Conservation (phyloP, 2,888 invertebrate species). For the Drosophila fulvimacula region DNA sequence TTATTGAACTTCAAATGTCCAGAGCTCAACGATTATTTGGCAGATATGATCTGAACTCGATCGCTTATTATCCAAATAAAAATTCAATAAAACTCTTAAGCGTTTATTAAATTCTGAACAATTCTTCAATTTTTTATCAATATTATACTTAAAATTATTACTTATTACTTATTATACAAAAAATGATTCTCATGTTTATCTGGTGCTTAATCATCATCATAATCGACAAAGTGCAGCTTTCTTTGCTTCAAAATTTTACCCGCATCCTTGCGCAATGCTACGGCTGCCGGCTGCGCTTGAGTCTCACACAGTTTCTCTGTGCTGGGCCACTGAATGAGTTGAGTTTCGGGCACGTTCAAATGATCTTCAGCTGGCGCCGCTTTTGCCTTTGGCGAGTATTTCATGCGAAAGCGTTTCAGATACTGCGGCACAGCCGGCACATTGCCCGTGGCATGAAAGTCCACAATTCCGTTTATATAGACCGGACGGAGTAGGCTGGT, state of each 20-base stretch:
- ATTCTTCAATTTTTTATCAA: too few relatives aligned
- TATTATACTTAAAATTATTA: too few relatives aligned
- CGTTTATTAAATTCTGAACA: too few relatives aligned
- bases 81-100: too few relatives aligned
- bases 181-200: not conserved
- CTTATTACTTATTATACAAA: too few relatives aligned
- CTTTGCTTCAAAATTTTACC: conserved; percentile 9
- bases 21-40: too few relatives aligned
- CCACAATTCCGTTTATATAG: conserved; percentile 55
- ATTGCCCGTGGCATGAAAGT: conserved; percentile 30
- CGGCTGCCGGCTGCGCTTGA: not conserved
- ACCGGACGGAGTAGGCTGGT: conserved; percentile 61
- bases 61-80: too few relatives aligned
- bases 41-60: too few relatives aligned
- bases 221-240: conserved; percentile 36
- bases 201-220: conserved; percentile 24
- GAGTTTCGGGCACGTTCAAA: conserved; percentile 9
- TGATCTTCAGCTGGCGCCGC: not conserved
- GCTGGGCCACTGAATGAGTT: not conserved
- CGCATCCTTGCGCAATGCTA: not conserved
- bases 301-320: not conserved
- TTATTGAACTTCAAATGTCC: not conserved
- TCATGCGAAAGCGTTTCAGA: conserved; percentile 39
- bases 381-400: conserved; percentile 17
- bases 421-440: conserved; percentile 43